phyloP scores from a whole-genome alignment of 1,140 invertebrate species.

The Sogatella furcifera region DNA sequence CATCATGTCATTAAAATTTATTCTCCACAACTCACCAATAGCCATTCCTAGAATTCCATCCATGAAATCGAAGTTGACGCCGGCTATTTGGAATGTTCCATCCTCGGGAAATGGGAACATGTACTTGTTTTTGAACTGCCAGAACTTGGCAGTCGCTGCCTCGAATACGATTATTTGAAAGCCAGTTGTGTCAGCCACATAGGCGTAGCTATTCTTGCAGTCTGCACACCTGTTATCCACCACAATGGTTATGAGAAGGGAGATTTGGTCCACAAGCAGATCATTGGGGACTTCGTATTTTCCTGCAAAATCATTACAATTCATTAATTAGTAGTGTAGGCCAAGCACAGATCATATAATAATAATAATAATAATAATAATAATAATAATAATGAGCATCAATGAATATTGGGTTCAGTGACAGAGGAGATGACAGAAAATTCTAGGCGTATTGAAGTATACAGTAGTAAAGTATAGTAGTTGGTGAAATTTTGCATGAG shows the following conservation, averaged over 20 bases:
- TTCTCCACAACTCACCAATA: constrained; percentile 35
- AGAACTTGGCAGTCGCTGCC: constrained; percentile 40
- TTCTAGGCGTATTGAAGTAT: too few relatives aligned
- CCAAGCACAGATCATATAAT: too few relatives aligned
- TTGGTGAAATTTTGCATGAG: too few relatives aligned
- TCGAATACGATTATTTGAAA: constrained; percentile 59
- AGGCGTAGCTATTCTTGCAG: constrained; percentile 54
- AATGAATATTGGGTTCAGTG: too few relatives aligned
- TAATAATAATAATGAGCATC: too few relatives aligned
- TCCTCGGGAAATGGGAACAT: constrained; percentile 57
- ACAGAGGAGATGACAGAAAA: too few relatives aligned
- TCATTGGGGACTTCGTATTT: constrained; percentile 40
- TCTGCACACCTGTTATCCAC: constrained; percentile 45
- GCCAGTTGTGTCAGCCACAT: constrained; percentile 58
- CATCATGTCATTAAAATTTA: too few relatives aligned
- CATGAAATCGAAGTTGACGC: constrained; percentile 58
- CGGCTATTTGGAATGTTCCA: constrained; percentile 53
- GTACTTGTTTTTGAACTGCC: constrained; percentile 52
- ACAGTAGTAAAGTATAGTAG: too few relatives aligned
- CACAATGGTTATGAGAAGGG: constrained; percentile 39
- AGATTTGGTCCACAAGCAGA: constrained; percentile 29
- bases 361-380: too few relatives aligned
- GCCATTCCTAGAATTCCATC: constrained; percentile 60
- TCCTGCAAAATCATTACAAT: constrained; percentile 27
- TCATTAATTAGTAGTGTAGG: too few relatives aligned